Conservation (phyloP, 2,797 vertebrate genomes). For the Fratercula arctica region DNA sequence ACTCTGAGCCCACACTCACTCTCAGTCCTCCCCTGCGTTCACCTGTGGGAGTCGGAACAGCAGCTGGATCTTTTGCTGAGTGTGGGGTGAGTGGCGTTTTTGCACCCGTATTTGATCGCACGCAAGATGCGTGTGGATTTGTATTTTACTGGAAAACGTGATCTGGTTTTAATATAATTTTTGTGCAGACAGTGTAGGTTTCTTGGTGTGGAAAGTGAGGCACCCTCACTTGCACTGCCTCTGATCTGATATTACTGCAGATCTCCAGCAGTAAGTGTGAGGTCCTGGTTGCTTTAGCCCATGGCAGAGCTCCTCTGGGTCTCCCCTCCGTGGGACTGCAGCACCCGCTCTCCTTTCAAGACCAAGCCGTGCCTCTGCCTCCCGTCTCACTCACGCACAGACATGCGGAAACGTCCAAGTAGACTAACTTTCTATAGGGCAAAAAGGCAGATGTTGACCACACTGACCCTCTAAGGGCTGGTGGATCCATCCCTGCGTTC, state of each 20-base stretch:
- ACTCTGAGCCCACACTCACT: neutral
- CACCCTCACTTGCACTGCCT: neutral
- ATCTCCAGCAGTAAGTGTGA: neutral
- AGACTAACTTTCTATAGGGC: neutral
- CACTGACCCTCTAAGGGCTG: neutral
- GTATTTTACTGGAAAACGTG: neutral
- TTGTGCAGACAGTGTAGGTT: neutral
- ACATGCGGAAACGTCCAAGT: neutral
- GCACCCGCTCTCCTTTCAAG: neutral
- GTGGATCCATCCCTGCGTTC: neutral
- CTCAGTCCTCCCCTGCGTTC: neutral
- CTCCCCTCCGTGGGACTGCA: neutral
- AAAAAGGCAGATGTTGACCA: neutral
- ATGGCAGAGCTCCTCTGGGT: neutral
- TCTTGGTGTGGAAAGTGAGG: neutral
- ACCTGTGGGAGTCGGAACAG: neutral
- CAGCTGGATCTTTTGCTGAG: neutral
- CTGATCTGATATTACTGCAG: neutral
- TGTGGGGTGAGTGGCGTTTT: fast-evolving
- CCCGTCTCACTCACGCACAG: neutral
- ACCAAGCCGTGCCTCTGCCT: neutral
- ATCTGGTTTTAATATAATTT: neutral
- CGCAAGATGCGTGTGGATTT: neutral
- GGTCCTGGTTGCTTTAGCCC: neutral
- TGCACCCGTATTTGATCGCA: neutral